A percentile compares a stretch with the other conserved stretches of the same genome.
phyloP scores from a whole-genome alignment of 2,797 vertebrate genomes.

The Enteromius argenteus region DNA sequence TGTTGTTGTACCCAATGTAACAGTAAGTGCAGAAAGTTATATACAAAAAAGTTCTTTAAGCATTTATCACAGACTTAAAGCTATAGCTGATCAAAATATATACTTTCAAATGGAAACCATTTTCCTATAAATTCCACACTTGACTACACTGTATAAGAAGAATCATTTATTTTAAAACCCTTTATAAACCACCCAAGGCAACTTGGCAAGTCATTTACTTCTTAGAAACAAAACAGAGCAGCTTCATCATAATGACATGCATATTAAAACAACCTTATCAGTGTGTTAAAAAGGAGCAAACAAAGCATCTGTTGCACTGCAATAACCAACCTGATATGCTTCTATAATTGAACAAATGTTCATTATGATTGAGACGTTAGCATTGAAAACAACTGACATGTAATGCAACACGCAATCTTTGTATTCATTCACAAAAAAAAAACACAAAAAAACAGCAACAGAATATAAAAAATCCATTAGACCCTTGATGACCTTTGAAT shows the following conservation, averaged over 20 bases:
- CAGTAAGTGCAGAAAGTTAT: background rate
- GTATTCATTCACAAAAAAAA: background rate
- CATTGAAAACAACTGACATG: background rate
- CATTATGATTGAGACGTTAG: background rate
- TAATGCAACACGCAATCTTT: conserved; percentile 1
- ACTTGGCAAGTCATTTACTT: background rate
- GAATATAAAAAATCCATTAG: background rate
- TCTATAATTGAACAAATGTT: conserved; percentile 17
- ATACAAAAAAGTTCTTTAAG: background rate
- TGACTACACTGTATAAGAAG: background rate
- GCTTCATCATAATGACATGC: conserved; percentile 6
- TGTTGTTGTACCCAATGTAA: background rate
- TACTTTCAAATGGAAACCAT: background rate
- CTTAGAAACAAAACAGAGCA: background rate
- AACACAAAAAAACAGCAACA: background rate
- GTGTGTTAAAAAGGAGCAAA: background rate
- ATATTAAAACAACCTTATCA: background rate
- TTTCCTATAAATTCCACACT: background rate
- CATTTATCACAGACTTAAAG: background rate
- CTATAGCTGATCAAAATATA: background rate
- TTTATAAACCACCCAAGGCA: background rate
- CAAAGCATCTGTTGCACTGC: background rate
- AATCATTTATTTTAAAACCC: conserved; percentile 7
- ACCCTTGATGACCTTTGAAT: background rate
- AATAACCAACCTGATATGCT: background rate